Evolutionary conservation across 2,888 invertebrate genomes (phyloP).

Genomic region (Pyrocoelia pectoralis): DNA sequence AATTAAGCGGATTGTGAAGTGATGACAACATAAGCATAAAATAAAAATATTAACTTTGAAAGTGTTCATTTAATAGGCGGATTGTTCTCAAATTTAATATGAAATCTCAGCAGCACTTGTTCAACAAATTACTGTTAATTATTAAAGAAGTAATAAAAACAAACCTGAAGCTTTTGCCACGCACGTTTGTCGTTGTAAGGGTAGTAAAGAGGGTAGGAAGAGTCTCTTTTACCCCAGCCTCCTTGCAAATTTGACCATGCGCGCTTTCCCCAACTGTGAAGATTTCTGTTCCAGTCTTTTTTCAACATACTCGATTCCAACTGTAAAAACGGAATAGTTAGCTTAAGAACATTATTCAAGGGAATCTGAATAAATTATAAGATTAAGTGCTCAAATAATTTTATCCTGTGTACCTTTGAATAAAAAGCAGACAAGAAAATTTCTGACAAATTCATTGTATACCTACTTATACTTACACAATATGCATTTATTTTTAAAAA

Average conservation of each 20-base stretch:
- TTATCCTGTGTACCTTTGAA: no score
- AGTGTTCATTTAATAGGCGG: neutral
- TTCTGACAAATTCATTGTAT: no score
- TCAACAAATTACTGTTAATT: neutral
- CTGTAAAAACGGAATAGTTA: conserved; percentile 26
- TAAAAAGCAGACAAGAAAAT: no score
- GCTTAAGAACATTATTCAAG: neutral
- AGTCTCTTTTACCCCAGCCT: conserved; percentile 66
- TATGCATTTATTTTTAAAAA: no score
- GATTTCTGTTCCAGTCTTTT: conserved; percentile 67
- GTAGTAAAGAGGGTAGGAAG: conserved; percentile 42
- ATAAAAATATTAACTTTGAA: conserved; percentile 13
- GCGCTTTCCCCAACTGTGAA: conserved; percentile 67
- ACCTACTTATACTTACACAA: no score
- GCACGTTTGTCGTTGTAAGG: conserved; percentile 64
- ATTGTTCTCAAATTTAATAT: neutral
- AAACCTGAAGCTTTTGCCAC: conserved; percentile 63
- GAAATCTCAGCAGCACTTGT: neutral
- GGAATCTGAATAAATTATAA: no score
- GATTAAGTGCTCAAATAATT: no score
- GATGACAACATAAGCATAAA: neutral
- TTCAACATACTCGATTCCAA: conserved; percentile 67
- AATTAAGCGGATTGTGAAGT: conserved; percentile 8
- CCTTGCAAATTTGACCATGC: conserved; percentile 67
- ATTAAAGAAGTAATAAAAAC: conserved; percentile 13